Base-by-base conservation (phyloP, 1,140 invertebrate species). In the Polyergus mexicanus region DNA sequence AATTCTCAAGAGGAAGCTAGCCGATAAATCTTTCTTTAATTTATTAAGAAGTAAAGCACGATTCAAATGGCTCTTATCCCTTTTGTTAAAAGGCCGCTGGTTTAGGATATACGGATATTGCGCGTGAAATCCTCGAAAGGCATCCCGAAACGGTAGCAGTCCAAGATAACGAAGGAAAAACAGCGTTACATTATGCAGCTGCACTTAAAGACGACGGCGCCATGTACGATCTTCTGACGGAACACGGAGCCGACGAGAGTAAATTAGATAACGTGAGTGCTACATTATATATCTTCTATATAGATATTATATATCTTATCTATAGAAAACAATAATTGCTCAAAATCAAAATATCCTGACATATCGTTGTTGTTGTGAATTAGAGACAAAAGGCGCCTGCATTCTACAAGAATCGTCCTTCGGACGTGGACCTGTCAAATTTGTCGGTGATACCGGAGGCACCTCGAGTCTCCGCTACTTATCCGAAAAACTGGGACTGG, bases 181-280 rank as follows among this genome's bases (percentile, higher is more conserved):
- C 98, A 3, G 97, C 99, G 0, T 94, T 99, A 47, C 99, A 99
- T 95, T 99, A 98, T 90, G 97, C 98, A 0, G 98, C 98, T 4
- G 96, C 96, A 13, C 94, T 97, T 56, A 97, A 97, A 91, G 97
- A 97, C 89, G 96, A 97, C 56, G 96, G 96, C 83, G 94, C 96
- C 77, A 96, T 97, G 78, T 98, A 97, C 89, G 97, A 97, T 88
- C 96, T 97, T 56, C 95, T 99, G 0, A 94, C 97, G 1, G 96
- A 97, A 85, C 93, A 96, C 28, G 98, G 98, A 35, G 97, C 98
- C 7, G 97, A 98, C 89, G 97, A 98, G 93, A 96, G 96, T 83
- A 96, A 97, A 88, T 93, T 97, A 10, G 98, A 99, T 94, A 97
- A 97, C 93, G 98, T 98, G 95, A 96, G 96, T 95, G 85, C 63